Conservation (phyloP, 2,888 invertebrate genomes). For the Amphipyra berbera region DNA sequence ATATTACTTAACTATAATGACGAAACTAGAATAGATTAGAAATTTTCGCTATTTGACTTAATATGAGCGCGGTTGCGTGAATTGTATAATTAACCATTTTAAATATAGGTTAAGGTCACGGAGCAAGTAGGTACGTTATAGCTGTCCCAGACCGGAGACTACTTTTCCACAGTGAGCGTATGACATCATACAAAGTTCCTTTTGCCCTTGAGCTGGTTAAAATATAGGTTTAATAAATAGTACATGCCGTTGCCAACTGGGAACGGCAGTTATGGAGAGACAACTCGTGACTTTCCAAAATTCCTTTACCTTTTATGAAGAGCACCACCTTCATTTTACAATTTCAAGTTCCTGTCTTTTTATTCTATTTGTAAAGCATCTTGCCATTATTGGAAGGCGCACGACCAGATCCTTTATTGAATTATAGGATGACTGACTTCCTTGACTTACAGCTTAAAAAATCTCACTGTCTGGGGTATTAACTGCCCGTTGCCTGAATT, state of each 20-base stretch:
- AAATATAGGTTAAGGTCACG: too few relatives aligned
- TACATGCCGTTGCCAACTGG: constrained; percentile 13
- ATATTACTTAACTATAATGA: constrained; percentile 10
- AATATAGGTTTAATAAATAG: constrained; percentile 25
- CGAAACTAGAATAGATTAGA: constrained; percentile 9
- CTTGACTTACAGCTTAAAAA: not conserved
- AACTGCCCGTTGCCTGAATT: not conserved
- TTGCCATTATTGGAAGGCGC: constrained; percentile 1
- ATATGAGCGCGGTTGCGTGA: too few relatives aligned
- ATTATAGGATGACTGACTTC: not conserved
- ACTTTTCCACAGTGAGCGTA: constrained; percentile 6
- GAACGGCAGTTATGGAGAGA: constrained; percentile 13
- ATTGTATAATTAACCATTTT: too few relatives aligned
- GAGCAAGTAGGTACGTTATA: too few relatives aligned
- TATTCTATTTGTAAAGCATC: constrained; percentile 12
- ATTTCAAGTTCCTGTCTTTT: constrained; percentile 19
- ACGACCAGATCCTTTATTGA: not conserved
- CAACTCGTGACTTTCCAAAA: constrained; percentile 34
- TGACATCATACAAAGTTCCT: constrained; percentile 10
- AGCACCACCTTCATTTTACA: constrained; percentile 19
- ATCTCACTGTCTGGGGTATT: not conserved
- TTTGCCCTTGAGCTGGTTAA: constrained; percentile 30
- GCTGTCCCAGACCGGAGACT: not conserved
- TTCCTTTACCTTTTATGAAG: constrained; percentile 38
- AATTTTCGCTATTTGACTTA: not conserved